These are phyloP conservation scores for Barbus barbus DNA, from an alignment of 2,113 vertebrate species.

Conservation along the genomic window DNA sequence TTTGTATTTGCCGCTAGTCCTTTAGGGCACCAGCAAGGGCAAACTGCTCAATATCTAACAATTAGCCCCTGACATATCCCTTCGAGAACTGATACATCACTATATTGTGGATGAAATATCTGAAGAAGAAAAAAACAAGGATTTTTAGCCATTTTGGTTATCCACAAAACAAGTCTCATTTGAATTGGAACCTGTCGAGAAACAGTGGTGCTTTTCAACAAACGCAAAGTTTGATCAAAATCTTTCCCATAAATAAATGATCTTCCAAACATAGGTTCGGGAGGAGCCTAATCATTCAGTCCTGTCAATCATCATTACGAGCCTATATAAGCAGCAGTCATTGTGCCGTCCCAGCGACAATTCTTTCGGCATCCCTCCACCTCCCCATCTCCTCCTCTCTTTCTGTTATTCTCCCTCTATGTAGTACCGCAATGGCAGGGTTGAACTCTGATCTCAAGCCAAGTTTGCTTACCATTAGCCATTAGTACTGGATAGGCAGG, in stretches of 20 bases:
- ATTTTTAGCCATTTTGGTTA: conserved; percentile 62
- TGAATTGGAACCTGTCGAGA: conserved; percentile 25
- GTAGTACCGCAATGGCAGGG: too few species aligned
- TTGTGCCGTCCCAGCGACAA: too few species aligned
- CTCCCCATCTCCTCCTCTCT: too few species aligned
- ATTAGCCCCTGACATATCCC: conserved; percentile 77
- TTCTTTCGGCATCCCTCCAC: too few species aligned
- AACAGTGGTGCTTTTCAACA: conserved; percentile 3
- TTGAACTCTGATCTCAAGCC: too few species aligned
- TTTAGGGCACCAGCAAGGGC: conserved; percentile 75
- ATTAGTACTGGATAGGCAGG: background rate
- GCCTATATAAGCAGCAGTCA: too few species aligned
- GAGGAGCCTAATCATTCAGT: too few species aligned
- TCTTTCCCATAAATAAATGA: background rate
- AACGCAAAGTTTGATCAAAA: background rate
- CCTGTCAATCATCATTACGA: too few species aligned
- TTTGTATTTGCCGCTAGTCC: conserved; percentile 74
- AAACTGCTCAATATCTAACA: conserved; percentile 77
- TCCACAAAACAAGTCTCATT: background rate
- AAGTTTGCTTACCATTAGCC: too few species aligned
- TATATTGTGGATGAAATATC: conserved; percentile 67
- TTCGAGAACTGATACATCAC: conserved; percentile 65
- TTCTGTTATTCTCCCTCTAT: too few species aligned
- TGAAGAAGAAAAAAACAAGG: conserved; percentile 27
- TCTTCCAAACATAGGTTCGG: too few species aligned